These are phyloP conservation scores for Gavia stellata DNA, from an alignment of 2,113 vertebrate species.

Conservation along the genomic window DNA sequence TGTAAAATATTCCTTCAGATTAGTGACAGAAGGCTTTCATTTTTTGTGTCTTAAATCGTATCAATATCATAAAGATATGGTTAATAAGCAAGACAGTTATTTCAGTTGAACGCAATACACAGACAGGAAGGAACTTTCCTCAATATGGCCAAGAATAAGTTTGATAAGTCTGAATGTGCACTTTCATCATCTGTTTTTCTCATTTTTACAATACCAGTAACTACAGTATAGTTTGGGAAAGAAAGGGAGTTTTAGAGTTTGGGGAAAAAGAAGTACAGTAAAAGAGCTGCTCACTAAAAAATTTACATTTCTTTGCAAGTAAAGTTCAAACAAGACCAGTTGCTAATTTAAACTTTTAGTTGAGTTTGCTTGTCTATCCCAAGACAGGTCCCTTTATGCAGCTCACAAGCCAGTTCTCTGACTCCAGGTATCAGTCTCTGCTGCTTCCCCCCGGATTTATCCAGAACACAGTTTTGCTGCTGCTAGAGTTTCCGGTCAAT, in stretches of 20 bases:
- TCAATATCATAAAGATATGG: neutral
- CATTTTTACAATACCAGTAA: neutral
- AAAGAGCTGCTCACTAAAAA: neutral
- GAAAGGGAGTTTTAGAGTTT: neutral
- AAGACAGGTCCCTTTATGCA: neutral
- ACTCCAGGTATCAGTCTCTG: neutral
- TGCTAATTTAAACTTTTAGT: neutral
- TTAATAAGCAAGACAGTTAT: neutral
- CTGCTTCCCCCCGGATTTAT: neutral
- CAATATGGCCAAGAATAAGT: neutral
- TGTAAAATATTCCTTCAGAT: neutral
- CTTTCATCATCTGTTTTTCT: neutral
- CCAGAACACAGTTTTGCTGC: neutral
- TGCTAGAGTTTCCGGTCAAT: neutral
- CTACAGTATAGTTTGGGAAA: neutral
- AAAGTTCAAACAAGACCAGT: neutral
- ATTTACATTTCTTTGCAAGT: neutral
- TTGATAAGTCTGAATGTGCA: neutral
- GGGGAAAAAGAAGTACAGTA: neutral
- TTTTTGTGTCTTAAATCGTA: neutral
- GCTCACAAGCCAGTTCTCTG: neutral
- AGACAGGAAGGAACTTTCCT: neutral
- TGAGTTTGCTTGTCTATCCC: neutral
- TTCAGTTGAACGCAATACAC: neutral
- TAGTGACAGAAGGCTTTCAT: neutral